Conservation (phyloP, 2,113 vertebrate species). For the Neoarius graeffei region DNA sequence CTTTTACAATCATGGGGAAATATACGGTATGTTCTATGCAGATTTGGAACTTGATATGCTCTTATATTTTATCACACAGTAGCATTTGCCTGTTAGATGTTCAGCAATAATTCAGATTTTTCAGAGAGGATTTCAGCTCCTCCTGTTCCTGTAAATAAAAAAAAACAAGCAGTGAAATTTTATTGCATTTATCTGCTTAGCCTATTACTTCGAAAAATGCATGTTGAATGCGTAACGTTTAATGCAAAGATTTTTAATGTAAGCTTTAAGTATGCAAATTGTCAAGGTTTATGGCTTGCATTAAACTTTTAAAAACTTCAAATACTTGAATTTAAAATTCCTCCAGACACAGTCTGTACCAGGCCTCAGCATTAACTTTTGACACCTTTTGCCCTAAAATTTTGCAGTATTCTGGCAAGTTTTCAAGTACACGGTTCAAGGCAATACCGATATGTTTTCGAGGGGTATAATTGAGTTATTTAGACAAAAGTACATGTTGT, state of each 20-base stretch:
- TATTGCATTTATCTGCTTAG: background rate
- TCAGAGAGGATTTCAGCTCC: background rate
- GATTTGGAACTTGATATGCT: background rate
- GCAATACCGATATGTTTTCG: too few relatives aligned
- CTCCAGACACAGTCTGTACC: too few relatives aligned
- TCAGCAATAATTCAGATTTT: background rate
- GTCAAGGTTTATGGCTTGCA: background rate
- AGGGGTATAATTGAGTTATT: too few relatives aligned
- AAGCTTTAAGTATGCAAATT: background rate
- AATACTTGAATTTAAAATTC: background rate
- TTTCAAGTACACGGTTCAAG: too few relatives aligned
- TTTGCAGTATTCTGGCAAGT: too few relatives aligned
- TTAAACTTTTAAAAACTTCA: background rate
- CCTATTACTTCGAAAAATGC: background rate
- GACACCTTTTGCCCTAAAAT: too few relatives aligned
- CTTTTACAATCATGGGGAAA: background rate
- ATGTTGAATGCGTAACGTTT: background rate
- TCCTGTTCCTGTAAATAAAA: background rate
- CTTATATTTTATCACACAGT: background rate
- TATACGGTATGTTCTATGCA: background rate
- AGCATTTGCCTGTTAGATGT: background rate
- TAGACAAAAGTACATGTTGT: too few relatives aligned
- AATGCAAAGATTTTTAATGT: background rate
- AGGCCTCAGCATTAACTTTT: too few relatives aligned
- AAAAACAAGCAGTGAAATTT: background rate